phyloP scores from a whole-genome alignment of 2,888 invertebrate genomes.

The Herminia tarsipennalis region DNA sequence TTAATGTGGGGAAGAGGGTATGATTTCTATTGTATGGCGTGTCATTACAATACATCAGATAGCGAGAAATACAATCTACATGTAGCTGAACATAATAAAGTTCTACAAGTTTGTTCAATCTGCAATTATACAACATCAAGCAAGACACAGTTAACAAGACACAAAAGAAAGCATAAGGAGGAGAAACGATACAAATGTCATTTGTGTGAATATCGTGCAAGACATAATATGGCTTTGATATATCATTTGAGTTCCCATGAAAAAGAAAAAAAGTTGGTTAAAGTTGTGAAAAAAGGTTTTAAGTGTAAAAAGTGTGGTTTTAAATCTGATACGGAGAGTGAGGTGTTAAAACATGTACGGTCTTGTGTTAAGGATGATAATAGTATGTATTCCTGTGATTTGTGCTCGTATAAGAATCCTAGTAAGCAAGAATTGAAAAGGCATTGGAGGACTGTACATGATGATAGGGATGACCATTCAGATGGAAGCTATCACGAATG shows the following conservation, averaged over 20 bases:
- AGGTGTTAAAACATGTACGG: constrained; percentile 19
- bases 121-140: constrained; percentile 66
- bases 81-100: constrained; percentile 11
- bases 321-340: not conserved
- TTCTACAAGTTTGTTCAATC: constrained; percentile 54
- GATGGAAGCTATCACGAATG: not conserved
- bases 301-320: constrained; percentile 30
- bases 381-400: constrained; percentile 41
- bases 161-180: constrained; percentile 61
- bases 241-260: constrained; percentile 66
- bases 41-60: constrained; percentile 43
- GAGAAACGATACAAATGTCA: constrained; percentile 62
- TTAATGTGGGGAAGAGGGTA: constrained; percentile 42
- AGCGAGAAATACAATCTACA: constrained; percentile 44
- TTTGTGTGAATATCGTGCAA: constrained; percentile 63
- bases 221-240: constrained; percentile 66
- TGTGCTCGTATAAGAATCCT: constrained; percentile 52
- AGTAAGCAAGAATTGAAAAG: constrained; percentile 52
- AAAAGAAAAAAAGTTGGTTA: not conserved
- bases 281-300: constrained; percentile 6
- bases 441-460: constrained; percentile 47
- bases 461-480: not conserved
- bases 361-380: constrained; percentile 8
- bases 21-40: constrained; percentile 61
- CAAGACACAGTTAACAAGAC: constrained; percentile 51